Evolutionary conservation across 2,888 invertebrate genomes (phyloP).

Genomic region (Cerastis leucographa): DNA sequence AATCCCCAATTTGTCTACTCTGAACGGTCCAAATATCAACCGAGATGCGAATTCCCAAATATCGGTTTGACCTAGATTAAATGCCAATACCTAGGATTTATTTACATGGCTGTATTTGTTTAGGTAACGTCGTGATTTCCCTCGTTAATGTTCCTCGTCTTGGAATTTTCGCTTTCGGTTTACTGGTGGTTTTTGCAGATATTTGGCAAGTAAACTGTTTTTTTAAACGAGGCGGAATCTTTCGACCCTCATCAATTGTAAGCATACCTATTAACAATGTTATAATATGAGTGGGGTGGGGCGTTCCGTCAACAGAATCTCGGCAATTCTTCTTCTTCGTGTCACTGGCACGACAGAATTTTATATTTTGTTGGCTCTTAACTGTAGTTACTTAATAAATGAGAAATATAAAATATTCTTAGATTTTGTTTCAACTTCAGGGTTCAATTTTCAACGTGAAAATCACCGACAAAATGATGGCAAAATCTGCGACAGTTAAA

Average conservation of each 20-base stretch:
- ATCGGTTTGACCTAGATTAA: conserved; percentile 79
- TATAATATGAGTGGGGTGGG: not conserved
- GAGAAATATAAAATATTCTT: not conserved
- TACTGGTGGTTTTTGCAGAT: not conserved
- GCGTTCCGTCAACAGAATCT: not conserved
- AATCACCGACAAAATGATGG: not conserved
- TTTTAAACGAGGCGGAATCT: not conserved
- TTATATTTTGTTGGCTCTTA: not conserved
- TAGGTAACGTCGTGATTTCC: conserved; percentile 43
- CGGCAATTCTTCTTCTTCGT: not conserved
- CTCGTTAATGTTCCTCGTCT: conserved; percentile 5
- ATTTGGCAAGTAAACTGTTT: not conserved
- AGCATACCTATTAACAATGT: too few species aligned
- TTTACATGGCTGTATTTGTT: conserved; percentile 66
- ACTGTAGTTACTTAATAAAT: not conserved
- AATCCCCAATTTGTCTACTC: conserved; percentile 63
- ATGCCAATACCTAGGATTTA: conserved; percentile 66
- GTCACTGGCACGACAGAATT: not conserved
- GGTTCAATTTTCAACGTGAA: not conserved
- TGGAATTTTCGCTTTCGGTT: not conserved
- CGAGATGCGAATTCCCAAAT: conserved; percentile 70
- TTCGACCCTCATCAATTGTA: not conserved
- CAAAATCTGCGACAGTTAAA: not conserved
- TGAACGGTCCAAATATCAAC: conserved; percentile 63
- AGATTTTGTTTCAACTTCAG: not conserved